Base-by-base conservation (phyloP, 2,888 invertebrate genomes). In the Catonia carolina region DNA sequence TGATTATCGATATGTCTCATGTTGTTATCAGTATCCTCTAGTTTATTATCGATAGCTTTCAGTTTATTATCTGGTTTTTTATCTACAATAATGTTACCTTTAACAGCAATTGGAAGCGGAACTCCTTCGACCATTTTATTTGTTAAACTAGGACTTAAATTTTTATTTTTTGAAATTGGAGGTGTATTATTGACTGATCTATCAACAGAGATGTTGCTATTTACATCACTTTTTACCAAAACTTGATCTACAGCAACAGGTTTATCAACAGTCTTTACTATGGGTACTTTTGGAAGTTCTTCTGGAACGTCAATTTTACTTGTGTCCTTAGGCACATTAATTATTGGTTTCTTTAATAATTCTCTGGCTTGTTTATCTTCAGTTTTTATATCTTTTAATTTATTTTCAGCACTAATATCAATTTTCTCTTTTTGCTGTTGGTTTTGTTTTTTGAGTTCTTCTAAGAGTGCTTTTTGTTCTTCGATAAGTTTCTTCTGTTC, bases 401-500 rank as follows among this genome's bases (percentile, higher is more conserved):
- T n/a, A 27, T 27, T 14, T 47, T 14, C 37, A 22, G 48, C 37
- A 47, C 27, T 51, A 45, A 12, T 56, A 54, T 10, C 41, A 53
- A 39, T 56, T 51, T 22, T 59, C 53, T 35, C 14, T 53, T n/a
- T 22, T 37, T 78, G 48, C 31, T 56, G 10, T 27, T 27, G 78
- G 60, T 77, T 70, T 56, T 78, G 77, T 4, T 79, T 78, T 55
- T 79, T 77, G 18, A 84, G 73, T 68, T 83, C 79, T 60, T 80
- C 73, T 45, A 84, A 68, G 58, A 84, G 75, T 67, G 81, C 76
- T 64, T 83, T 82, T 65, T 85, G 83, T 67, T 85, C 82, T 63
- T 83, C 78, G 31, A 85, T 75, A 60, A 86, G 71, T 69, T 84
- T 78, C 65, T 81, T 78, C 66, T 85, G 83, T 67, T 83, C 82